Evolutionary conservation across 2,888 invertebrate genomes (phyloP).

Genomic region (Argynnis bischoffii): DNA sequence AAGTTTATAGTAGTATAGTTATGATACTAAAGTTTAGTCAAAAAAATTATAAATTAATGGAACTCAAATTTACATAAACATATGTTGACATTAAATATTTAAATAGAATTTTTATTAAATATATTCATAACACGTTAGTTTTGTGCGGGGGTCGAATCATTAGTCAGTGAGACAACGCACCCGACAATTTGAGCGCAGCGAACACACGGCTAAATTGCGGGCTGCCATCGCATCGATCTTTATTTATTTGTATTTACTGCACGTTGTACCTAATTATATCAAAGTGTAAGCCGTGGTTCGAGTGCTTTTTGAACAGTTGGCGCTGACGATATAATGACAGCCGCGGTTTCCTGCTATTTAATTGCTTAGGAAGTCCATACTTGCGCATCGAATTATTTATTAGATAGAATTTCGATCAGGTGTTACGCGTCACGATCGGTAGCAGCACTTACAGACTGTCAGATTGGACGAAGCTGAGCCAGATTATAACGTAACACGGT

Average conservation of each 20-base stretch:
- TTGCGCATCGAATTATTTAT: conserved; percentile 74
- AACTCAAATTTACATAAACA: not conserved
- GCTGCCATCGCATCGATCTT: conserved; percentile 74
- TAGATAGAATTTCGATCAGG: conserved; percentile 66
- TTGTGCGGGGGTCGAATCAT: conserved; percentile 69
- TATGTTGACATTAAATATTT: not conserved
- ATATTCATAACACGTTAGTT: conserved; percentile 63
- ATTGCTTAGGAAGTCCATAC: conserved; percentile 76
- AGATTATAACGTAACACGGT: conserved; percentile 81
- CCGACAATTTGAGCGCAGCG: conserved; percentile 71
- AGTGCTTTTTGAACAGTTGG: conserved; percentile 75
- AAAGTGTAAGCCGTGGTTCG: conserved; percentile 69
- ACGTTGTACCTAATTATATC: conserved; percentile 75
- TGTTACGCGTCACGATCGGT: conserved; percentile 56
- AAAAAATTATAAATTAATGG: not conserved
- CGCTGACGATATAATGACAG: conserved; percentile 80
- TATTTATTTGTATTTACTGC: conserved; percentile 80
- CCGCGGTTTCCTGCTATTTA: conserved; percentile 77
- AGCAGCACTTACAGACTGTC: conserved; percentile 76
- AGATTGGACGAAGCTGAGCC: conserved; percentile 65
- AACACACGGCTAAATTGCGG: conserved; percentile 72
- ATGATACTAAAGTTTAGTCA: not conserved
- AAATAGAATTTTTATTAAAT: conserved; percentile 38
- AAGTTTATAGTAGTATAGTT: not conserved
- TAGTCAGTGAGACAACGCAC: conserved; percentile 73